Conservation (phyloP, 2,888 invertebrate species). For the Phania funesta region DNA sequence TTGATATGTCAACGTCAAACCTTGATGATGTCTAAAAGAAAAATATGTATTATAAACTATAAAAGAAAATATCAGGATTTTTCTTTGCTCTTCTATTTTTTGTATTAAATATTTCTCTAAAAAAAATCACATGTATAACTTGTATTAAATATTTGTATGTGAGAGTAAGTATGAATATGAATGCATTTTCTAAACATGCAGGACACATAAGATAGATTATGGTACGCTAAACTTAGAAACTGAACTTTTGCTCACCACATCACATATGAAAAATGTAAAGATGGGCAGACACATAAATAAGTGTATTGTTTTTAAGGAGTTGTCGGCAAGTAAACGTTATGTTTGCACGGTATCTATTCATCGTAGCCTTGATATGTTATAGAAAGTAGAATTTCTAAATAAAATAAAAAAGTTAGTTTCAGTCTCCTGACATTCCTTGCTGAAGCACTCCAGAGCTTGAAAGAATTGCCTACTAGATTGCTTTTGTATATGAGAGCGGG, state of each 20-base stretch:
- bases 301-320: too few species aligned
- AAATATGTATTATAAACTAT: slow-evolving; percentile 64
- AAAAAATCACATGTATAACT: neutral
- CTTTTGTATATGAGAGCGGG: too few species aligned
- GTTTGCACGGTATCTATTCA: too few species aligned
- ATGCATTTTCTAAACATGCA: slow-evolving; percentile 67
- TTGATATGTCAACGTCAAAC: slow-evolving; percentile 67
- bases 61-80: slow-evolving; percentile 57
- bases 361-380: too few species aligned
- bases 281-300: neutral
- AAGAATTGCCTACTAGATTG: too few species aligned
- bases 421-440: too few species aligned
- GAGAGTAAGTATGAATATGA: slow-evolving; percentile 58
- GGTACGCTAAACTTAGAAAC: slow-evolving; percentile 57
- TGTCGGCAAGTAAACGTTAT: too few species aligned
- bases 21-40: slow-evolving; percentile 62
- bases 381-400: too few species aligned
- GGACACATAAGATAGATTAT: slow-evolving; percentile 67
- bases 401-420: too few species aligned
- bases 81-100: slow-evolving; percentile 15
- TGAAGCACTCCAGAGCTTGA: too few species aligned
- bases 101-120: slow-evolving; percentile 1
- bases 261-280: slow-evolving; percentile 26
- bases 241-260: slow-evolving; percentile 62
- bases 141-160: slow-evolving; percentile 3